Conservation (phyloP, 2,797 vertebrate genomes). For the Acrossocheilus wenchowensis region DNA sequence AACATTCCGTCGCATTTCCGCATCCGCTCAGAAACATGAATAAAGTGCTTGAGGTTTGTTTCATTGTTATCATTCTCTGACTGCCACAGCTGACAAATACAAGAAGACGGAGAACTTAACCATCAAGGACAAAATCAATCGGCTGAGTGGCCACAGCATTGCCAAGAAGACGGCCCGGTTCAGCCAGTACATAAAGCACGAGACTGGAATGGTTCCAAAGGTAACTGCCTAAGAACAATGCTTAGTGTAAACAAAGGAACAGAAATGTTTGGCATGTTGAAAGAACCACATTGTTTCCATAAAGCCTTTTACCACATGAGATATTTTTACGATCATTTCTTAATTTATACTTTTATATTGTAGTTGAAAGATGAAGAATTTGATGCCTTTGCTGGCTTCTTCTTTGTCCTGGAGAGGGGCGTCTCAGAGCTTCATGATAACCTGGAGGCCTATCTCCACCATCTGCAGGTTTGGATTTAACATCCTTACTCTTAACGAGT, state of each 20-base stretch:
- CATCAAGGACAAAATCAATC: constrained; percentile 88
- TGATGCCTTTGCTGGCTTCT: constrained; percentile 84
- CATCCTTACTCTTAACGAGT: not conserved
- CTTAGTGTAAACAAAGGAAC: constrained; percentile 30
- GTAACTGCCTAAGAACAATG: constrained; percentile 67
- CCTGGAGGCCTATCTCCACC: constrained; percentile 79
- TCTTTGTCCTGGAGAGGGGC: constrained; percentile 82
- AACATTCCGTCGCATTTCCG: not conserved
- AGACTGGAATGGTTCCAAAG: constrained; percentile 87
- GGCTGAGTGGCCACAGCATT: constrained; percentile 91
- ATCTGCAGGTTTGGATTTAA: constrained; percentile 82
- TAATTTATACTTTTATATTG: not conserved
- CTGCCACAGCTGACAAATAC: constrained; percentile 88
- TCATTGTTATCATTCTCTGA: not conserved
- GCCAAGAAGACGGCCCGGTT: constrained; percentile 92
- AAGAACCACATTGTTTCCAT: not conserved
- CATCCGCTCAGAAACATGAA: not conserved
- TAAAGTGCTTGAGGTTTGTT: not conserved
- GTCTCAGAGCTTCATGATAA: constrained; percentile 85
- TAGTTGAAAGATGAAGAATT: constrained; percentile 88
- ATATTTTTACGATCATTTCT: not conserved
- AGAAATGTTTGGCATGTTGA: not conserved
- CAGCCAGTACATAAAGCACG: constrained; percentile 89
- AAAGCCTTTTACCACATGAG: not conserved
- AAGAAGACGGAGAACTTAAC: constrained; percentile 86